Base-by-base conservation (phyloP, 2,113 vertebrate species). In the Gymnocephalus cernua region DNA sequence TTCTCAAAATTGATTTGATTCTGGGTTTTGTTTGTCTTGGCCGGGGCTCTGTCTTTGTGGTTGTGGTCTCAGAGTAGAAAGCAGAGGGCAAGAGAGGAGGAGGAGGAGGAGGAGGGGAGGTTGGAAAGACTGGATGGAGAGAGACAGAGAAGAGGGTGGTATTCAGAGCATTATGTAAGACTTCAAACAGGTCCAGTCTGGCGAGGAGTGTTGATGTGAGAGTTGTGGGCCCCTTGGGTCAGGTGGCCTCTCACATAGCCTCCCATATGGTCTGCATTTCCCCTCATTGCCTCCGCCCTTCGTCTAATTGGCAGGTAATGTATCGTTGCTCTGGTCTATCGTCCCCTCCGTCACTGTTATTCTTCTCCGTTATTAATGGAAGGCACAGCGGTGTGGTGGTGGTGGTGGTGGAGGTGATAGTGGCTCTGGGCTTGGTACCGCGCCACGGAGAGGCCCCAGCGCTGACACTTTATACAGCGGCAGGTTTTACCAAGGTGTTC, bases 401-500 rank as follows among this genome's bases (percentile, higher is more conserved):
- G 50, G 63, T 18, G 74, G 51, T 23, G 69, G 79, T 69, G 79
- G 73, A 88, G 85, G 80, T 79, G 86, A 84, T 84, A 70, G 90
- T 66, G 76, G 84, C 80, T 89, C 66, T 10, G 51, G 80, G 75
- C 65, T 89, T 95, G 94, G 94, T 92, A 27, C 23, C 0, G 57
- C 1, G 93, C 93, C 94, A 93, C 74, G 16, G 76, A 91, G 93
- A 76, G 92, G 93, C 92, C 92, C 86, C 48, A n/a, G 12, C 54
- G 8, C 90, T 79, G 95, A 94, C 92, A 95, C 90, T 91, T 96
- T 94, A 95, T 94, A 95, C 93, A 72, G 29, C 80, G 77, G 84
- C 95, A 95, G 94, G 93, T 95, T 95, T 95, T 64, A 89, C 88
- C 86, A 93, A 95, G 94, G 94, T 94, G 93, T 95, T 93, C 93